Base-by-base conservation (phyloP, 2,888 invertebrate species). In the Volucella zonaria region DNA sequence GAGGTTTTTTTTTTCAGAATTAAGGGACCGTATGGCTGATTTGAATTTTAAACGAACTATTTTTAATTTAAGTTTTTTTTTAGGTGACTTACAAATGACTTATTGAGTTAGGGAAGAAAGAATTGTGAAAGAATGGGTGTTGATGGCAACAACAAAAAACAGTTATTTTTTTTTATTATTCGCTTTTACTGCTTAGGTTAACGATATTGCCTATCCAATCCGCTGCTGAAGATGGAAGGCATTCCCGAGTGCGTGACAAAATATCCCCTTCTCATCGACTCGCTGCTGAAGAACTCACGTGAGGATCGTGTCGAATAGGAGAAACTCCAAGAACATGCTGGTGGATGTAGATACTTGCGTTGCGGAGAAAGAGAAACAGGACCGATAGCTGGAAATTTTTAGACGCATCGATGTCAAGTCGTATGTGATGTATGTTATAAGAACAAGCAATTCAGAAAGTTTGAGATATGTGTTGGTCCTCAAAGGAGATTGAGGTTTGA, bases 181-280 rank as follows among this genome's bases (percentile, higher is more conserved):
- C n/a, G n/a, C n/a, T n/a, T n/a, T n/a, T n/a, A n/a, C n/a, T n/a
- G n/a, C n/a, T n/a, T n/a, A n/a, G n/a, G n/a, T n/a, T n/a, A n/a
- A n/a, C n/a, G n/a, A n/a, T n/a, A 96, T 91, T 97, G 97, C 90
- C 96, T 96, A 91, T 94, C 95, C 74, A 97, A 97, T 92, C 96
- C 97, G 8, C 92, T 98, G 88, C 94, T 98, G 78, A 96, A 98
- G 92, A 97, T 98, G 91, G 97, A 98, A 93, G 98, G 98, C 81
- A 97, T 99, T 67, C 98, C 98, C 0, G 98, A 98, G 92, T 98
- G 98, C 91, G 97, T 98, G 54, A 98, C 98, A 12, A 99, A 99
- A 90, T 99, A 99, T 92, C 98, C 98, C 0, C 92, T 98, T 38
- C 93, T 99, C 3, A 94, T 99, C 85, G 98, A 99, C 89, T 97